These are phyloP conservation scores for Coremacera marginata DNA, from an alignment of 2,888 invertebrate genomes.

Conservation along the genomic window DNA sequence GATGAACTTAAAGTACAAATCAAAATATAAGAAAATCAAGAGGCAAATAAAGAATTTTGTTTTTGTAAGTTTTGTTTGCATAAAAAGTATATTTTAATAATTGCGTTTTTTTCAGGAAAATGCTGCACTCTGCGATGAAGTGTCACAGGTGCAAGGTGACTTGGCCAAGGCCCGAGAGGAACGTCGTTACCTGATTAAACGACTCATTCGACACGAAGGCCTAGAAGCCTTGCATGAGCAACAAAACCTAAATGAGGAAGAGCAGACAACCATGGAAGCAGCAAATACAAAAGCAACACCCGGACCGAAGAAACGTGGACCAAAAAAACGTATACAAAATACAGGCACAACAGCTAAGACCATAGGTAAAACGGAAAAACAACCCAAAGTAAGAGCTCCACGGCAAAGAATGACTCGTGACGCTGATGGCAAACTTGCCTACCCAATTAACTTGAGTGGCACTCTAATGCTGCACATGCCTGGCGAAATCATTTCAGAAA, in stretches of 20 bases:
- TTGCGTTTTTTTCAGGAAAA: slow-evolving; percentile 82
- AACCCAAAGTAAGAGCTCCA: slow-evolving; percentile 36
- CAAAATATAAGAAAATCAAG: slow-evolving; percentile 55
- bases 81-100: neutral
- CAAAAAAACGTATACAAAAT: slow-evolving; percentile 56
- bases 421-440: slow-evolving; percentile 77
- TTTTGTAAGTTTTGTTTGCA: slow-evolving; percentile 50
- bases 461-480: slow-evolving; percentile 78
- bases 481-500: slow-evolving; percentile 80
- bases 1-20: slow-evolving; percentile 57
- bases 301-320: slow-evolving; percentile 56
- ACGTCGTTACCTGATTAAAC: slow-evolving; percentile 82
- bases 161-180: slow-evolving; percentile 85
- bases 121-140: slow-evolving; percentile 89
- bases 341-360: slow-evolving; percentile 58
- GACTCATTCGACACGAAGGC: slow-evolving; percentile 79
- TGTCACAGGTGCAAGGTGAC: slow-evolving; percentile 86
- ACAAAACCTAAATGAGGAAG: slow-evolving; percentile 23
- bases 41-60: slow-evolving; percentile 54
- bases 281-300: slow-evolving; percentile 12
- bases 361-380: slow-evolving; percentile 32
- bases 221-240: slow-evolving; percentile 19
- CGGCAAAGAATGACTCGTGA: slow-evolving; percentile 61
- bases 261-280: neutral
- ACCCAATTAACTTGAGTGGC: slow-evolving; percentile 79